Evolutionary conservation across 2,113 vertebrate genomes (phyloP).

Genomic region (Rhineura floridana): DNA sequence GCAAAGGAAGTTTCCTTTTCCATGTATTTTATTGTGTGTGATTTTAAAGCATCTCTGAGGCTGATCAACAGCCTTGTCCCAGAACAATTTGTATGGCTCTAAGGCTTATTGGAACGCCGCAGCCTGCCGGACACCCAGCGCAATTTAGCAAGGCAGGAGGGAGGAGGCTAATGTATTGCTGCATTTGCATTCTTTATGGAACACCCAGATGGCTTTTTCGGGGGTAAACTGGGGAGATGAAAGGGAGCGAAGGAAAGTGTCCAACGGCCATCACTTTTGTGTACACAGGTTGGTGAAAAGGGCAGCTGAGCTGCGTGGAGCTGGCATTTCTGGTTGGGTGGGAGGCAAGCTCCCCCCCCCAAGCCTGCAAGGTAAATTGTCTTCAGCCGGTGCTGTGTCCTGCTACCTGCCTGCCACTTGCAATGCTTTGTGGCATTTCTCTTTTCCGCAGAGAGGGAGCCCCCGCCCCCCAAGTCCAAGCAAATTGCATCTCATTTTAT

Average conservation of each 20-base stretch:
- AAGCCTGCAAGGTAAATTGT: not conserved
- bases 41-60: not conserved
- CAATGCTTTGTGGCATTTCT: not conserved
- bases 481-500: not conserved
- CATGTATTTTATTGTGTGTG: not conserved
- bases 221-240: not conserved
- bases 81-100: not conserved
- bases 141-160: not conserved
- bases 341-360: too few species aligned
- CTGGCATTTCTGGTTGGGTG: not conserved
- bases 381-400: accelerated
- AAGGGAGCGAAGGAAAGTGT: not conserved
- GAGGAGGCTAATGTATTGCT: accelerated
- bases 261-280: not conserved
- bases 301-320: constrained; percentile 13
- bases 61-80: not conserved
- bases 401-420: not conserved
- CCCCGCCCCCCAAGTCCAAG: not conserved
- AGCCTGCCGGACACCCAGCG: not conserved
- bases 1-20: constrained; percentile 5
- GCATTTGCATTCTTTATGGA: constrained; percentile 5
- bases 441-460: not conserved
- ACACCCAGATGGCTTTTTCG: not conserved
- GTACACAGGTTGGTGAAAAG: not conserved
- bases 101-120: not conserved